Evolutionary conservation across 1,140 invertebrate genomes (phyloP), one percentile per base, ranked within the genome.

Genomic region (Camponotus floridanus): DNA sequence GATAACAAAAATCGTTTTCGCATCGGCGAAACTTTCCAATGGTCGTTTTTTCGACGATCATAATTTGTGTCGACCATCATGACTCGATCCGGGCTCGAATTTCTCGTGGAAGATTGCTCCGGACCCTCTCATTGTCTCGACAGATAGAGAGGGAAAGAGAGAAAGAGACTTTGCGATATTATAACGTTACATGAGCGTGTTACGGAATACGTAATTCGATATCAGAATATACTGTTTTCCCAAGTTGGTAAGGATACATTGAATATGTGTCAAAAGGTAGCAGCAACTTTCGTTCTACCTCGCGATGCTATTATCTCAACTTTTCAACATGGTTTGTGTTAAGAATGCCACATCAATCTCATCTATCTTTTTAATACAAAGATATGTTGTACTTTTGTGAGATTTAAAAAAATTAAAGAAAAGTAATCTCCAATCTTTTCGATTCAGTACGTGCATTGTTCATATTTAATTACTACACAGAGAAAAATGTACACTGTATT

Each of bases 131-230:
- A 91, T 91, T 91, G 87, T 88, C 86, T 84, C 80, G 87, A 71
- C 76, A 90, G 85, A 90, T 74, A 74, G 73, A 57, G 78, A 65
- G 67, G 73, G 67, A 81, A 55, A 39, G 42, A 55, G 78, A 64
- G 55, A 81, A 39, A 81, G 68, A 74, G 57, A 26, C 68, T 83
- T 83, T 42, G 57, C 42, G 68, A 31, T 62, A 61, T 83, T 83
- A 83, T 83, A 83, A 85, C 55, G 81, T 85, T 85, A 86, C 71
- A 86, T 57, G 86, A 86, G 83, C 88, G 79, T 73, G 76, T 70
- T 61, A 70, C 36, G 81, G 87, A 91, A 92, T 91, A 88, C 70
- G 91, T 89, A 92, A 92, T 91, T 89, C 62, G 89, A 92, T 91
- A 89, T 79, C 68, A 55, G 79, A 80, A 81, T 80, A 65, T 79